Conservation (phyloP, 2,888 invertebrate species). For the Pristionchus arcanus region DNA sequence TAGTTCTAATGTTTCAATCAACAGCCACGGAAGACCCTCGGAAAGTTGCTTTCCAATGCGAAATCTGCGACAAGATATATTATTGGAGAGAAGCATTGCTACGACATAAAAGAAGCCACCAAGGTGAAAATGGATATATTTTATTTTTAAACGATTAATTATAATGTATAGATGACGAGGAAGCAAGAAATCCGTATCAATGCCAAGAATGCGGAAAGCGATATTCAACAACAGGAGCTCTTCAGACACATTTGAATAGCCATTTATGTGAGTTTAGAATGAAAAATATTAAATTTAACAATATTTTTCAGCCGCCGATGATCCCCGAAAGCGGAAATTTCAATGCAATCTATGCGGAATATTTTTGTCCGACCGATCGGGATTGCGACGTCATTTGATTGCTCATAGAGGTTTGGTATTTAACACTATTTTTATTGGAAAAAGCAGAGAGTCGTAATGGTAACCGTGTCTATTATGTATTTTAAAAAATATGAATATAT, state of each 20-base stretch:
- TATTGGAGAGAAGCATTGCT: neutral
- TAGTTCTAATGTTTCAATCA: too few species aligned
- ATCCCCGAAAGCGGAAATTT: neutral
- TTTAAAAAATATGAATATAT: too few species aligned
- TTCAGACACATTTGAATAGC: neutral
- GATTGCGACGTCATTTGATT: too few species aligned
- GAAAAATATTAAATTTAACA: neutral
- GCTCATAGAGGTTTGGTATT: too few species aligned
- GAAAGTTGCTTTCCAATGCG: neutral
- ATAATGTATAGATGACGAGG: neutral
- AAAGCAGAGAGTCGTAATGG: too few species aligned
- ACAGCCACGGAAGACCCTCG: neutral
- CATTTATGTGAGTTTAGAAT: neutral
- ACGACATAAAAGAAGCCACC: neutral
- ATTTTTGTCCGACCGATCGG: too few species aligned
- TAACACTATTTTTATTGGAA: too few species aligned
- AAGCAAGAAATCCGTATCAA: neutral
- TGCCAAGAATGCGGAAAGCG: neutral
- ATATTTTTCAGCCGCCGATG: neutral
- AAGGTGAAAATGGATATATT: neutral
- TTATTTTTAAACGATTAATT: too few species aligned
- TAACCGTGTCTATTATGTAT: too few species aligned
- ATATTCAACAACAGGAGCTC: neutral
- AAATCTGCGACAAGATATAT: neutral
- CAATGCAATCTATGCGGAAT: too few species aligned